Evolutionary conservation across 2,113 vertebrate species (phyloP).

Genomic region (Chrysemys picta): DNA sequence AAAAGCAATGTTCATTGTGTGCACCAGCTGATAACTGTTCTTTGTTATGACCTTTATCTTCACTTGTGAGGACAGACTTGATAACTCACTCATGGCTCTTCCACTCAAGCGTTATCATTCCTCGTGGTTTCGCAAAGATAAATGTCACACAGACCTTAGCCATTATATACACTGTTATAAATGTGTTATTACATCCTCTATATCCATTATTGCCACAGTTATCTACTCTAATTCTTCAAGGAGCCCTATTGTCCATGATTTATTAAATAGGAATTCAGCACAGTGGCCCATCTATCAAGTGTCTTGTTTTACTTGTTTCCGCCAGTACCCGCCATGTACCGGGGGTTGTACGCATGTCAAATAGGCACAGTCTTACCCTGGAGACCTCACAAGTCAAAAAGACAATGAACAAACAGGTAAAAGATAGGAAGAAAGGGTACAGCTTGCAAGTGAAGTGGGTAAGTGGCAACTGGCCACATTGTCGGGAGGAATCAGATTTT

Average conservation of each 20-base stretch:
- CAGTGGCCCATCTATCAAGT: background rate
- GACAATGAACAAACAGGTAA: background rate
- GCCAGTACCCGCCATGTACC: background rate
- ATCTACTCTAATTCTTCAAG: background rate
- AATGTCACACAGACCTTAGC: background rate
- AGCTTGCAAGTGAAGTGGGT: background rate
- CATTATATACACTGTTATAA: background rate
- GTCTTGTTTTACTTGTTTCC: background rate
- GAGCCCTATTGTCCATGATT: fast-evolving
- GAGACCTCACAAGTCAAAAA: background rate
- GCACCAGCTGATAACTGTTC: conserved; percentile 43
- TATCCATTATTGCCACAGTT: background rate
- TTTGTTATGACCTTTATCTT: conserved; percentile 62
- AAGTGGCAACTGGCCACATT: background rate
- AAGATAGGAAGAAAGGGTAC: background rate
- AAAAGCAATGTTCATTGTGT: conserved; percentile 43
- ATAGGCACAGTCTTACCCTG: background rate
- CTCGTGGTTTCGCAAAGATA: background rate
- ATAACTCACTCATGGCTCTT: conserved; percentile 21
- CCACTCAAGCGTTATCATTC: conserved; percentile 10
- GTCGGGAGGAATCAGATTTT: background rate
- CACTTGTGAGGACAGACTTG: background rate
- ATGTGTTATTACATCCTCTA: background rate
- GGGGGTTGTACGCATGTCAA: background rate
- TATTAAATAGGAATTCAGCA: background rate